Evolutionary conservation across 1,140 invertebrate species (phyloP), one percentile per base, ranked within the genome.

Genomic region (Chrysoperla carnea): DNA sequence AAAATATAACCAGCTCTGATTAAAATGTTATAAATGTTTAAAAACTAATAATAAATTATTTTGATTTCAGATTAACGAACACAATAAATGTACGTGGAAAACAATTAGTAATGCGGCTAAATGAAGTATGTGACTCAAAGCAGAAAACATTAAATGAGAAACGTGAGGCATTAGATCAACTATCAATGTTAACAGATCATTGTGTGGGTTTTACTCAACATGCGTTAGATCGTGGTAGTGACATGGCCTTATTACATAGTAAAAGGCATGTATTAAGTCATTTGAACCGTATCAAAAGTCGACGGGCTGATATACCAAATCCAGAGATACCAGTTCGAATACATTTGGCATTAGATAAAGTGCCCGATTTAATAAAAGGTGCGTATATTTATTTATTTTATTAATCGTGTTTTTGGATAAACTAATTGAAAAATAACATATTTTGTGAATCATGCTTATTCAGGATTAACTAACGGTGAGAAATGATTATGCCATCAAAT

Each of bases 171-270:
- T 59, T 88, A 14, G 75, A 83, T 53, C 73, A 84, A 51, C 64
- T 87, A 5, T 81, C 82, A 5, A 75, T 76, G 53, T 75, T 85
- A 53, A 84, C 84, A 8, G 84, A 90, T 65, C 82, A 90, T 65
- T 87, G 84, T 59, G 81, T 87, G 36, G 72, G 78, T 42, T 88
- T 90, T 63, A 81, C 87, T 36, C 74, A 75, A 53, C 70, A 76
- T 53, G 81, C 81, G 11, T 63, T 90, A 7, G 73, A 79, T 15
- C 76, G 78, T 54, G 84, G 84, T 40, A 81, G 76, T 47, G 84
- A 89, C 60, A 81, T 80, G 61, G 84, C 86, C 36, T 66, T 90
- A 43, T 66, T 90, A 27, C 84, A 83, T 53, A 82, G 78, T 57
- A 89, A 89, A 70, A 83, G 81, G 60, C 76, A 73, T 36, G 67